Evolutionary conservation across 1,140 invertebrate species (phyloP).

Genomic region (Portunus trituberculatus): DNA sequence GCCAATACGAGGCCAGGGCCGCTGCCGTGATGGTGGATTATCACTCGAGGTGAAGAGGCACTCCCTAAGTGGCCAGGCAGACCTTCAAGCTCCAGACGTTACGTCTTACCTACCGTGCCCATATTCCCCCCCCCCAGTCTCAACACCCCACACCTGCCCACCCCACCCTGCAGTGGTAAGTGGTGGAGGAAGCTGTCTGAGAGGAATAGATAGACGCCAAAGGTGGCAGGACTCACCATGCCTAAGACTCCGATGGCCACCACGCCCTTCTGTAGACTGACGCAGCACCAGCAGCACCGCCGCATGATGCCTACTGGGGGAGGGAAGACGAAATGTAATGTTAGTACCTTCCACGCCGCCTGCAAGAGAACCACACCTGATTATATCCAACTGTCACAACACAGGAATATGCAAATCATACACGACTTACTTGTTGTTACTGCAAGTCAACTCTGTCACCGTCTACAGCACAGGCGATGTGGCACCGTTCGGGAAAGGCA

Average conservation of each 20-base stretch:
- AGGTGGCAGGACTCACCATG: conserved; percentile 58
- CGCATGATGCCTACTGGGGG: conserved; percentile 44
- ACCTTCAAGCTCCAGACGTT: not conserved
- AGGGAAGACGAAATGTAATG: not conserved
- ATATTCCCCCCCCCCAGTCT: not conserved
- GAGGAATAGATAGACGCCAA: not conserved
- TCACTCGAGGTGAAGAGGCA: not conserved
- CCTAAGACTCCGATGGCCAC: conserved; percentile 70
- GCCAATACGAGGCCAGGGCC: not conserved
- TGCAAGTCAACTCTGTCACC: not conserved
- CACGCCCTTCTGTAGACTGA: conserved; percentile 72
- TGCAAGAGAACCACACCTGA: not conserved
- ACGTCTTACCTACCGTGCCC: not conserved
- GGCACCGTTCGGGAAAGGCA: not conserved
- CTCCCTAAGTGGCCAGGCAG: not conserved
- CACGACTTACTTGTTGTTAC: not conserved
- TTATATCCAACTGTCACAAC: not conserved
- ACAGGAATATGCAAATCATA: not conserved
- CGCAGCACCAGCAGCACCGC: conserved; percentile 66
- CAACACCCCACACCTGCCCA: not conserved
- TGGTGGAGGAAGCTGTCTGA: not conserved
- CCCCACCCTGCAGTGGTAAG: not conserved
- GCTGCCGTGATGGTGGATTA: not conserved
- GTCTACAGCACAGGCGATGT: not conserved
- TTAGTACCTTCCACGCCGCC: not conserved